phyloP scores from a whole-genome alignment of 2,888 invertebrate genomes.

The Trypoxylon attenuatum region DNA sequence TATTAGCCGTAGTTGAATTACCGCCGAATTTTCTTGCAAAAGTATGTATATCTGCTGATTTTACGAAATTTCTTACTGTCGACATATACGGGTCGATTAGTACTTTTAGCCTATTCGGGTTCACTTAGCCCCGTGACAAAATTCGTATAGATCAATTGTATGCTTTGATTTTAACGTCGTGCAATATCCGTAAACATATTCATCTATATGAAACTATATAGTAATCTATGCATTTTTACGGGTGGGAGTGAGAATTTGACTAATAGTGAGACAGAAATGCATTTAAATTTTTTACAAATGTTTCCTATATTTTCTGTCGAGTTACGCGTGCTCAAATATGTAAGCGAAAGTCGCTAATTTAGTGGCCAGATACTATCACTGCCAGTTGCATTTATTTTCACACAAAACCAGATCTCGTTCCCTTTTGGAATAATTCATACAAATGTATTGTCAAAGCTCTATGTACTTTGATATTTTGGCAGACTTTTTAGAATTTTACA shows the following conservation, averaged over 20 bases:
- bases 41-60: conserved; percentile 67
- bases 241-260: background rate
- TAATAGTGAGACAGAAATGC: no score
- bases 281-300: no score
- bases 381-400: conserved; percentile 53
- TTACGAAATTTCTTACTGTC: conserved; percentile 68
- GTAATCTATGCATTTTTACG: background rate
- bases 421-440: conserved; percentile 7
- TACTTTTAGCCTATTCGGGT: conserved; percentile 58
- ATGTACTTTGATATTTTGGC: conserved; percentile 11
- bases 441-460: background rate
- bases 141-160: conserved; percentile 9
- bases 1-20: conserved; percentile 63
- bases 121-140: conserved; percentile 17
- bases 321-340: conserved; percentile 39
- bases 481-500: background rate
- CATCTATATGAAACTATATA: background rate
- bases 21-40: conserved; percentile 63
- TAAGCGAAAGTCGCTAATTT: background rate
- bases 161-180: conserved; percentile 1
- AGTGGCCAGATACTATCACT: conserved; percentile 21
- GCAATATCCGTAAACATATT: conserved; percentile 13
- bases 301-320: conserved; percentile 12
- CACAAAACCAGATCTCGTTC: conserved; percentile 21
- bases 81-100: conserved; percentile 68